Evolutionary conservation across 2,888 invertebrate species (phyloP), one percentile per base, ranked within the genome.

Genomic region (Drosophila affinis): DNA sequence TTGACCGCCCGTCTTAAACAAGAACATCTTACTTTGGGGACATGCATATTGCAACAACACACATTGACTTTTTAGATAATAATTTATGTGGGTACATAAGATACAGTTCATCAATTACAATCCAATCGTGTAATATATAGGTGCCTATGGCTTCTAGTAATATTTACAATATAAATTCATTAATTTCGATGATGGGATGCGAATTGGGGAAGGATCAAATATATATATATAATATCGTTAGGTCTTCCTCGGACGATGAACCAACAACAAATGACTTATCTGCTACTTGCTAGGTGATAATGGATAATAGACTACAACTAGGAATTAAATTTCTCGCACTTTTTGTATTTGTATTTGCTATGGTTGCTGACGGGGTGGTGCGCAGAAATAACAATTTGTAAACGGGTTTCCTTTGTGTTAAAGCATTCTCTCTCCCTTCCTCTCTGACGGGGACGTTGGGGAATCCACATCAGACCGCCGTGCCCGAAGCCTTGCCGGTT

Each of bases 221-320:
- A 34, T 34, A 34, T 34, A 12, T 34, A 14, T 34, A 34, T 44
- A 80, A 80, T 82, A 86, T 81, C 86, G 78, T 78, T 80, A 81
- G 83, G 81, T 69, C 74, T 73, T 76, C 52, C 69, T 82, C 63
- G 57, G 69, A 80, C 75, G 70, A 81, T 84, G 79, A 71, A 77
- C 87, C 85, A 83, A 83, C 83, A 86, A 84, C 83, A 84, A 69
- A 74, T 65, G 72, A 78, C 69, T 75, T 85, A 85, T 21, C n/a
- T 2, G 27, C 21, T 75, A 83, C 58, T 53, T 64, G 58, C 65
- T 76, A 82, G 77, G 67, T 39, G 62, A 62, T 70, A 62, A 39
- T 39, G 39, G 39, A 39, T 39, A 39, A 39, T n/a, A 39, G 39
- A 70, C 63, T 87, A 87, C 54, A 67, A 58, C 74, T 81, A 78